Conservation (phyloP, 2,888 invertebrate species). For the Acrocyrtus sp. region DNA sequence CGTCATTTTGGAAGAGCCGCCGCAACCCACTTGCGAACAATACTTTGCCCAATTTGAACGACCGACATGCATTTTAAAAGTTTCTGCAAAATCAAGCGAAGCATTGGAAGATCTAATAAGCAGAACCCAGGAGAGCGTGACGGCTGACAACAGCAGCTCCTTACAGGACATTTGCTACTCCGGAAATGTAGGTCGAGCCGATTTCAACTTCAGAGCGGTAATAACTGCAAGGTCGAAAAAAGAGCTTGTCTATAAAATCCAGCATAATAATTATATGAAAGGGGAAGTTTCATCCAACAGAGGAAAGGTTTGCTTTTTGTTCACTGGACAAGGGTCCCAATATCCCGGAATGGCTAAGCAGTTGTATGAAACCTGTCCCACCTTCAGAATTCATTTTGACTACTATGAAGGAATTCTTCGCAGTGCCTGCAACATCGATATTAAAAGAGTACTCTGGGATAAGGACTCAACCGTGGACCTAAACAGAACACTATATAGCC, state of each 20-base stretch:
- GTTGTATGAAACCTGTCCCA: constrained; percentile 16
- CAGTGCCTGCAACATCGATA: background rate
- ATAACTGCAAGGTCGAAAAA: constrained; percentile 26
- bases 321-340: constrained; percentile 25
- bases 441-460: constrained; percentile 29
- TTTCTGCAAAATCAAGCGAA: constrained; percentile 20
- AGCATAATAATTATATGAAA: background rate
- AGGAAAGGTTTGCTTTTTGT: constrained; percentile 26
- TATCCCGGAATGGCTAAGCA: constrained; percentile 37
- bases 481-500: constrained; percentile 36
- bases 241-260: background rate
- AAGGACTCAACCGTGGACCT: background rate
- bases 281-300: background rate
- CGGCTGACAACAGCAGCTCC: background rate
- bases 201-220: constrained; percentile 39
- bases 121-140: background rate
- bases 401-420: constrained; percentile 14
- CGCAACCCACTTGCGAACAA: background rate
- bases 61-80: constrained; percentile 16
- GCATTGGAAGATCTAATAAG: constrained; percentile 11
- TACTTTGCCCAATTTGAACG: no score
- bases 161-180: constrained; percentile 40
- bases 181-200: constrained; percentile 43
- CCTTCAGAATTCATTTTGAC: constrained; percentile 32
- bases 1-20: constrained; percentile 34